These are phyloP conservation scores for Pherbina coryleti DNA, from an alignment of 2,888 invertebrate species.

Conservation along the genomic window DNA sequence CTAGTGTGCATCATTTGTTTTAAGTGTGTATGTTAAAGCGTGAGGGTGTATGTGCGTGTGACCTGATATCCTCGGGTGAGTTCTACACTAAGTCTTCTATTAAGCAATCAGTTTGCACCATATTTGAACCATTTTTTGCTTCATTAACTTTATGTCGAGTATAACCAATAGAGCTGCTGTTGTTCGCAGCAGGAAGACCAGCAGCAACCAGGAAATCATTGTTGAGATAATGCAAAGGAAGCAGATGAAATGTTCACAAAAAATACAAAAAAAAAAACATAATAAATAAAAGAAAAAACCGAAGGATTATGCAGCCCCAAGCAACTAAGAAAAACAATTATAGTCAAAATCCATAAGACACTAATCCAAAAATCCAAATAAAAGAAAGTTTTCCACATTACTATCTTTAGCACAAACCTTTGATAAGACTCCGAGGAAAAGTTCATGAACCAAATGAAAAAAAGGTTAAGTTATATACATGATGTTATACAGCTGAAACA, in stretches of 20 bases:
- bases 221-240: neutral
- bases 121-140: constrained; percentile 7
- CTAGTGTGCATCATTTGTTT: too few species aligned
- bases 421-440: too few species aligned
- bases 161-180: neutral
- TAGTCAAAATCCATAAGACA: neutral
- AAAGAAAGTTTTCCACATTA: too few species aligned
- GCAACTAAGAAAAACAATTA: neutral
- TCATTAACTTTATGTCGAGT: neutral
- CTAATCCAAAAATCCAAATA: too few species aligned
- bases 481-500: too few species aligned
- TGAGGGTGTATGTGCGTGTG: too few species aligned
- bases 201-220: neutral
- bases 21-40: too few species aligned
- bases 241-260: neutral
- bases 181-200: neutral
- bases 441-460: too few species aligned
- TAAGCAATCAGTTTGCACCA: constrained; percentile 16
- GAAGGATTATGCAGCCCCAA: neutral
- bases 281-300: neutral
- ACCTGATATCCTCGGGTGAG: too few species aligned
- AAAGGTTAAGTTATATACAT: too few species aligned
- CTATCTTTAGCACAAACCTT: too few species aligned
- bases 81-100: neutral
- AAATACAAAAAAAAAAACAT: neutral